These are phyloP conservation scores for Cynaeus angustus DNA, from an alignment of 2,888 invertebrate genomes.

Conservation along the genomic window DNA sequence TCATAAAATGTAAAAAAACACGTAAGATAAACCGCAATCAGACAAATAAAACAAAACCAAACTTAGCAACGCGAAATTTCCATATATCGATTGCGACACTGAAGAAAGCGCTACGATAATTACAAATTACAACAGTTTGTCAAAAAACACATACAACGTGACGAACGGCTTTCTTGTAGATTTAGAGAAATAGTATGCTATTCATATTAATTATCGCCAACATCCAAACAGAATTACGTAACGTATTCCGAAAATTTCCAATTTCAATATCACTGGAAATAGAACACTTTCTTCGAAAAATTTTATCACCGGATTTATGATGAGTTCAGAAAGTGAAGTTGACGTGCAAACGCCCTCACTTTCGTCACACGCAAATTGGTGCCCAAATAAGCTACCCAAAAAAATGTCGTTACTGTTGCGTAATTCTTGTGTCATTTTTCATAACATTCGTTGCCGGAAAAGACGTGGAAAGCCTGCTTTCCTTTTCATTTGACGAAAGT, in stretches of 20 bases:
- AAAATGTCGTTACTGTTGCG: background rate
- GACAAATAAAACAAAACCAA: too few relatives aligned
- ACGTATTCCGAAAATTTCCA: background rate
- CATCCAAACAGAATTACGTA: constrained; percentile 9
- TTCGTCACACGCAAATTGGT: too few relatives aligned
- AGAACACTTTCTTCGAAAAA: constrained; percentile 22
- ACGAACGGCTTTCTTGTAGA: too few relatives aligned
- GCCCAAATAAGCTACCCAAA: background rate
- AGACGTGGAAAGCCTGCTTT: constrained; percentile 11
- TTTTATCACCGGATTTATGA: background rate
- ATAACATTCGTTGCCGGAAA: constrained; percentile 19
- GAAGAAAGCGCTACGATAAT: constrained; percentile 9
- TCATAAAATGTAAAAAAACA: too few relatives aligned
- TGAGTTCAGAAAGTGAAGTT: background rate
- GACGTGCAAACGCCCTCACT: too few relatives aligned
- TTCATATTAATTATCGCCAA: constrained; percentile 4
- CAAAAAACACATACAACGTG: background rate
- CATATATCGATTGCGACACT: background rate
- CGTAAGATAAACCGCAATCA: too few relatives aligned
- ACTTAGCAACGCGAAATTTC: too few relatives aligned
- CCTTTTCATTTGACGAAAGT: constrained; percentile 50
- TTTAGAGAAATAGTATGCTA: constrained; percentile 14
- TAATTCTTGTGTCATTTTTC: constrained; percentile 25
- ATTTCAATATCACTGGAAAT: background rate
- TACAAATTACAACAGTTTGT: constrained; percentile 13